Base-by-base conservation (phyloP, 2,113 vertebrate species). In the Nibea coibor region DNA sequence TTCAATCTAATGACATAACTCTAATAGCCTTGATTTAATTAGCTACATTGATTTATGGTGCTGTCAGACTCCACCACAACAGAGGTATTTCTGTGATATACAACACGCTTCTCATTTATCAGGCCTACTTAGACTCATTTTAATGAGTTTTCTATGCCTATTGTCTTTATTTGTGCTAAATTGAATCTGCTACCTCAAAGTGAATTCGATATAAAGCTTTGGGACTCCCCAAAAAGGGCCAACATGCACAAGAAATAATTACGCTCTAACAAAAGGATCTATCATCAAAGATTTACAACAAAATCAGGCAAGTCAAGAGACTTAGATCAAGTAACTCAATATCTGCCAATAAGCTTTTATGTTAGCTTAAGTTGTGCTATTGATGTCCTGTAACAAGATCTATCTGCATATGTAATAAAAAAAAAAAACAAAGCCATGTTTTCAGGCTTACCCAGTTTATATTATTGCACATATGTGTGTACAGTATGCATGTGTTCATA, bases 161-260 rank as follows among this genome's bases (percentile, higher is more conserved):
- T 90, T 91, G 75, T 84, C 74, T 89, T 87, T 87, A 86, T 86
- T 86, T 88, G 87, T 76, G 50, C 70, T 87, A 71, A 89, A 89
- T 87, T 78, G 63, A 91, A 90, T 91, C 81, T 79, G 53, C 65
- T 72, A 80, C 75, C 72, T 87, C 59, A 75, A 91, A 91, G 72
- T 84, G 82, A 90, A 88, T 87, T 79, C 22, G 69, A 83, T 91
- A 88, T 82, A 85, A 88, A 81, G 80, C 80, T 65, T 39, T 72
- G 86, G 79, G 84, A 82, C 61, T 86, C 82, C 72, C 77, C 62
- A 69, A 86, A 90, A 82, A 83, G 65, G 47, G 47, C 72, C 19
- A 75, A 63, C 75, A 67, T 64, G 63, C 62, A 75, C 87, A 80
- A 89, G 47, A 78, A 22, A 71, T 85, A 92, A 90, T 93, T 91